Evolutionary conservation across 2,113 vertebrate species (phyloP), one percentile per base, ranked within the genome.

Genomic region (Ardeotis arabs): DNA sequence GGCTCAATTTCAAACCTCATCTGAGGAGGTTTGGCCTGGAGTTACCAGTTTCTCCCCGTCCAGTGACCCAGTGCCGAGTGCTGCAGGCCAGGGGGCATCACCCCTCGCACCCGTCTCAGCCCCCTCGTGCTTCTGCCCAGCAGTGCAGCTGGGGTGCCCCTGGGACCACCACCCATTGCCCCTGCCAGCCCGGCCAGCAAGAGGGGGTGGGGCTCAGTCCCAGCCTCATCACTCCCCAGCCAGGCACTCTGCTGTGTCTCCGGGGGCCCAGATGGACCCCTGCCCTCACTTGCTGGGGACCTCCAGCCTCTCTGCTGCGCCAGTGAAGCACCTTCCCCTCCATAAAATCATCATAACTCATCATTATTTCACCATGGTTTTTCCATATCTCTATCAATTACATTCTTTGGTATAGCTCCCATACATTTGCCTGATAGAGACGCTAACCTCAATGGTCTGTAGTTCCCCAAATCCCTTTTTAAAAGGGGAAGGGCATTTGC

Each of bases 221-320:
- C 24, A 28, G 12, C 53, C 60, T 37, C 0, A 0, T 29, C 0
- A 4, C 39, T 58, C 16, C 28, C 17, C 52, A 52, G 52, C 33
- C 18, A n/a, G 75, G 33, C 1, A 6, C 24, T 62, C 81, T 56
- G 59, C 35, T 59, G 47, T 45, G 28, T 53, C 59, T 58, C 69
- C 37, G 33, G 52, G 47, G 19, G 27, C 11, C 9, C 31, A 45
- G 33, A 28, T 1, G 10, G 55, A 55, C 10, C 19, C 35, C 19
- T 66, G 78, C 19, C 9, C 28, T 84, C 63, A 10, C 27, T 35
- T 41, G 14, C 0, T 47, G 63, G 39, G 35, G 15, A 59, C 12
- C 25, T 60, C 21, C 39, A 68, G n/a, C 22, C 28, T 45, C 60
- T 83, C 75, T 68, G 33, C 58, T 69, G 64, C 3, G 9, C 47